phyloP scores from a whole-genome alignment of 2,888 invertebrate species.

The Psylliodes chrysocephalus region DNA sequence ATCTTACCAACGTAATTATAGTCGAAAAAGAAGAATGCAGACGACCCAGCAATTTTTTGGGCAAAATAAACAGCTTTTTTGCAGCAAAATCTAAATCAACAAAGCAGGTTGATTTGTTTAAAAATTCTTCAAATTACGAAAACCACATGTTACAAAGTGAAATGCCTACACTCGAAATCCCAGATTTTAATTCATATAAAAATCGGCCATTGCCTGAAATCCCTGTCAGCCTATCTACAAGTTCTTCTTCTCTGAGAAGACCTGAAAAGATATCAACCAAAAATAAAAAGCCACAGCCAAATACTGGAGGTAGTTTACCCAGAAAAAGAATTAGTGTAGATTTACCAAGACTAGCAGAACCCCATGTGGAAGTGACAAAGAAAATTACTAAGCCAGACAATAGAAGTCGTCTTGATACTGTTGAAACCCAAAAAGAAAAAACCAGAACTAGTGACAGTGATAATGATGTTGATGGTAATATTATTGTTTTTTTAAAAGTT shows the following conservation, averaged over 20 bases:
- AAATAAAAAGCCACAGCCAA: not conserved
- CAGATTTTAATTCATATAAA: not conserved
- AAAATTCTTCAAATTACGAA: constrained; percentile 1
- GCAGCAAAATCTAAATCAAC: not conserved
- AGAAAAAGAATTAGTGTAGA: not conserved
- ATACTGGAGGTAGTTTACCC: not conserved
- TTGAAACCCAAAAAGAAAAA: not conserved
- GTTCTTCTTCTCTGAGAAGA: not conserved
- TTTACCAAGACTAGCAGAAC: not conserved
- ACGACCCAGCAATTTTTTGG: constrained; percentile 5
- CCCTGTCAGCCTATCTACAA: not conserved
- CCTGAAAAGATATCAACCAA: not conserved
- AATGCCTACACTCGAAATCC: not conserved
- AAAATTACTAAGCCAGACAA: not conserved
- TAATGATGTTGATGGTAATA: no score
- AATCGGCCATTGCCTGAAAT: constrained; percentile 25
- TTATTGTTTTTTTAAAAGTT: no score
- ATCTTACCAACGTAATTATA: constrained; percentile 13
- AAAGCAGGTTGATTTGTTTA: not conserved
- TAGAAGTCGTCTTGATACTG: not conserved
- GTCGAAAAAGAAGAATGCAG: not conserved
- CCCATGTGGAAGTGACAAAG: not conserved
- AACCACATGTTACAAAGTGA: constrained; percentile 19
- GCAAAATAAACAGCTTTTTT: constrained; percentile 19
- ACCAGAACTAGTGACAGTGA: no score